phyloP scores from a whole-genome alignment of 2,113 vertebrate genomes.

The crab-eating macaque (Macaca fascicularis) region T2T-MFA8v1.1 NC_088392.1:63134501-63135000 shows the following conservation, averaged over 20 bases:
- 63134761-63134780: slow-evolving; percentile 99
- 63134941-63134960: slow-evolving; percentile 76
- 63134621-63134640: slow-evolving; percentile 86
- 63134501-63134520: slow-evolving; percentile 93
- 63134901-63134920: slow-evolving; percentile 94
- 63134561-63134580: slow-evolving; percentile 95
- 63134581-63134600: slow-evolving; percentile 90
- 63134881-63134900: slow-evolving; percentile 99
- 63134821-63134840: slow-evolving; percentile 99
- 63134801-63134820: slow-evolving; percentile 99
- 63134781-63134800: slow-evolving; percentile 98
- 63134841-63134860: slow-evolving; percentile 98
- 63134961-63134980: slow-evolving; percentile 78
- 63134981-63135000: slow-evolving; percentile 74
- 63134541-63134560: slow-evolving; percentile 95
- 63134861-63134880: slow-evolving; percentile 99
- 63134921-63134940: slow-evolving; percentile 91
- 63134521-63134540: slow-evolving; percentile 97
- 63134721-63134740: slow-evolving; percentile 84
- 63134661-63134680: slow-evolving; percentile 93
- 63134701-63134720: slow-evolving; percentile 84
- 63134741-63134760: slow-evolving; percentile 89
- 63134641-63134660: slow-evolving; percentile 85
- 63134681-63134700: slow-evolving; percentile 84
- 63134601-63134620: slow-evolving; percentile 86